Evolutionary conservation across 1,140 invertebrate species (phyloP), one percentile per base, ranked within the genome.

Genomic region (Zaprionus davidi): DNA sequence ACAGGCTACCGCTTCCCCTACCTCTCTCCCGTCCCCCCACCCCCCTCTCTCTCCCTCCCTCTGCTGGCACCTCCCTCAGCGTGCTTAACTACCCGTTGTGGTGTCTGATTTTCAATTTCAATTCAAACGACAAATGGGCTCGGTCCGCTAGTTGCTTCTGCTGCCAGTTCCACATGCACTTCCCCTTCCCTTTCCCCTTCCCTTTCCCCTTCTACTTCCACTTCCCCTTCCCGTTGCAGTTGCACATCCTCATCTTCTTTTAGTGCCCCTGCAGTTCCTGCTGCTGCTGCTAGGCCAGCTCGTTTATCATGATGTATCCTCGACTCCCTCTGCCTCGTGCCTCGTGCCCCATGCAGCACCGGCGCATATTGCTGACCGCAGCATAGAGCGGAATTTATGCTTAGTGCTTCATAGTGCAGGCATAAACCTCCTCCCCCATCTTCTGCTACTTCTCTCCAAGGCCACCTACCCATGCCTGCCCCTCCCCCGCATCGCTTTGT

Each of bases 21-120:
- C 3, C 5, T 3, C 49, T 15, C 3, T 3, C 5, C n/a, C 15
- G 4, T 24, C 38, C 15, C 44, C 51, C 3, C n/a, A n/a, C 3
- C 5, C n/a, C 15, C 4, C 34, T 26, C 15, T 56, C 51, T 44
- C 28, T 1, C 13, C 38, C 15, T 15, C 2, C 38, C 15, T 6
- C 38, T 1, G 2, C 2, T 41, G 38, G 38, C 15, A 41, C 17
- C 46, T 49, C 17, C n/a, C n/a, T 49, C 11, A 11, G 20, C 46
- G 3, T 51, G 38, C 20, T n/a, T 41, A 34, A 17, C 49, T 63
- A 38, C 59, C 51, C 63, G 78, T 69, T 71, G 78, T 76, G 79
- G 46, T 78, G 75, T 70, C 70, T 78, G 71, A 82, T 82, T 82
- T 82, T 82, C 80, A 82, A 82, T 82, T 82, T 82, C 79, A 82